Evolutionary conservation across 2,797 vertebrate species (phyloP), one percentile per base, ranked within the genome.

Genomic region (Parambassis ranga): DNA sequence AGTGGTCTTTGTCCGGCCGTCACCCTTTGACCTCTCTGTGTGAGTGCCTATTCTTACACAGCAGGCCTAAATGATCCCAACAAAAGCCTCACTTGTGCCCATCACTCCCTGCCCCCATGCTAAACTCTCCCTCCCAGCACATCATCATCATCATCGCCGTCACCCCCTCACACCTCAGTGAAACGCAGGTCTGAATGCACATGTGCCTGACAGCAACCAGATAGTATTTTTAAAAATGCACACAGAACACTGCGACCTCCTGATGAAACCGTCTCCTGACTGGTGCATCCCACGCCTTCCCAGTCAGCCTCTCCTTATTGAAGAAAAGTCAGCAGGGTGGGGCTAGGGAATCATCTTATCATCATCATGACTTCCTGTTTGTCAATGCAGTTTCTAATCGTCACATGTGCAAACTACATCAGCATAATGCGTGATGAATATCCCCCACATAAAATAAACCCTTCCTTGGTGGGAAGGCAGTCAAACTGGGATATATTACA

Each of bases 401-500:
- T 75, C 77, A 70, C 59, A 26, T 9, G 24, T 51, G 55, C 35
- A 60, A 46, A 63, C 46, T 26, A 46, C 36, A 15, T 20, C 2
- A 3, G 20, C 18, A 36, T 51, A 44, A 61, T 47, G 56, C 71
- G 37, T 58, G 65, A 69, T 47, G 60, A 67, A 53, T 71, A 47
- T 51, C 56, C 71, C 36, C 64, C 61, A 75, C 52, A 42, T 42
- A 60, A 48, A 57, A 70, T 59, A 49, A 43, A 37, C 56, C 52
- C 61, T 65, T 68, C 61, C 63, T 60, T 43, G 31, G 65, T 51
- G 48, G 22, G 61, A 82, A 82, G 65, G 81, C 80, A 83, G 73
- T 75, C 67, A 60, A 82, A 84, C 67, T 62, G 61, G 75, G 75
- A 87, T 85, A 43, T 73, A 86, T 89, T 77, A 79, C 66, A 84